Evolutionary conservation across 2,888 invertebrate genomes (phyloP), one percentile per base, ranked within the genome.

Genomic region (Ectemnius continuus): DNA sequence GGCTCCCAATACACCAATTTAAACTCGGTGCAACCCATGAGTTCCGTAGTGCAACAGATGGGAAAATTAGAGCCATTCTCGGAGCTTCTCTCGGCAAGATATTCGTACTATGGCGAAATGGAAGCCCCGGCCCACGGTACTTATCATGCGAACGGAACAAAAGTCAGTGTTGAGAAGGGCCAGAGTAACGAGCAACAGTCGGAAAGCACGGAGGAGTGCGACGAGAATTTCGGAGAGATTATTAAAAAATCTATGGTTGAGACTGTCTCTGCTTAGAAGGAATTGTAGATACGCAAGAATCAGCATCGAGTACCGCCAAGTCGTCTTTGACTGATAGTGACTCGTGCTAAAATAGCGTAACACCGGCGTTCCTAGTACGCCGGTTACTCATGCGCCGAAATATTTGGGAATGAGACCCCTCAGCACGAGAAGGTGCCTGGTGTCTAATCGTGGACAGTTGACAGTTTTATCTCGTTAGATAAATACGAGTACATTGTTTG

Each of bases 201-300:
- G 60, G 78, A 78, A 28, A 61, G 56, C 48, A 74, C 76, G 20
- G 80, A 88, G 58, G 92, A 92, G 61, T 92, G 92, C 84, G 93
- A 93, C 83, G 96, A 96, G 87, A 97, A 97, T 91, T 97, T 97
- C 88, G 97, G 97, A 67, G 97, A 97, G 92, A 96, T 97, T 86
- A 97, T 97, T 84, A 97, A 97, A 91, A 97, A 97, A 91, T 96
- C 96, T 78, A 97, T 97, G 94, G 97, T 97, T 88, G 97, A 97
- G 91, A 97, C 96, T 86, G 97, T 96, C 86, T 95, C 95, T 86
- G 96, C 96, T 92, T 96, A 94, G 81, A 61, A 62, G 23, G 47
- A 66, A 66, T 60, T 57, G 64, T 75, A 73, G 73, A 70, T 67
- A 64, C 58, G 36, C 62, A 28, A 16, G 57, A 28, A 47, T 72